Evolutionary conservation across 1,140 invertebrate species (phyloP).

Genomic region (Magallana angulata): DNA sequence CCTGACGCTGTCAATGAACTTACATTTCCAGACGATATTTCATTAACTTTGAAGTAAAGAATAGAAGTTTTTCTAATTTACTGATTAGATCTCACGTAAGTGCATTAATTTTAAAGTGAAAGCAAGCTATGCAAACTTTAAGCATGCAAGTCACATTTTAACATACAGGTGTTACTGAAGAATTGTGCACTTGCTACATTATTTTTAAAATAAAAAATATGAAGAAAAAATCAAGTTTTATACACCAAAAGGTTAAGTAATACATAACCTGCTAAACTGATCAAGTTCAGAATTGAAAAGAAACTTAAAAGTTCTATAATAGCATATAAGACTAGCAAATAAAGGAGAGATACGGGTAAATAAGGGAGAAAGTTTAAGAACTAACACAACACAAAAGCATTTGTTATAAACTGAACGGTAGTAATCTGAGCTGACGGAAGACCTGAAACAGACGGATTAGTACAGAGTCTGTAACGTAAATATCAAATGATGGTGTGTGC

Average conservation of each 20-base stretch:
- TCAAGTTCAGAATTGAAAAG: background rate
- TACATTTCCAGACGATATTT: no score
- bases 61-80: no score
- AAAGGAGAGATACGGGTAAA: background rate
- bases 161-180: no score
- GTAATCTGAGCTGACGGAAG: background rate
- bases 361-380: background rate
- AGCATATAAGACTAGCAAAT: background rate
- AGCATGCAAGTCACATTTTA: no score
- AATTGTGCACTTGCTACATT: no score
- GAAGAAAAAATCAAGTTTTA: no score
- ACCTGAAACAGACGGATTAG: constrained; percentile 37
- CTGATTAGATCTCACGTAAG: no score
- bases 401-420: background rate
- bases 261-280: background rate
- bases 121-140: no score
- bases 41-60: no score
- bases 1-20: no score
- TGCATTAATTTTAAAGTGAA: no score
- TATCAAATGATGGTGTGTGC: constrained; percentile 15
- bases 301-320: constrained; percentile 8
- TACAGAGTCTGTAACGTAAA: background rate
- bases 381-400: background rate
- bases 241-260: background rate
- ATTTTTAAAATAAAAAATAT: no score